Conservation (phyloP, 92 coral and sea anemone genomes). For the Blastomussa wellsi region DNA sequence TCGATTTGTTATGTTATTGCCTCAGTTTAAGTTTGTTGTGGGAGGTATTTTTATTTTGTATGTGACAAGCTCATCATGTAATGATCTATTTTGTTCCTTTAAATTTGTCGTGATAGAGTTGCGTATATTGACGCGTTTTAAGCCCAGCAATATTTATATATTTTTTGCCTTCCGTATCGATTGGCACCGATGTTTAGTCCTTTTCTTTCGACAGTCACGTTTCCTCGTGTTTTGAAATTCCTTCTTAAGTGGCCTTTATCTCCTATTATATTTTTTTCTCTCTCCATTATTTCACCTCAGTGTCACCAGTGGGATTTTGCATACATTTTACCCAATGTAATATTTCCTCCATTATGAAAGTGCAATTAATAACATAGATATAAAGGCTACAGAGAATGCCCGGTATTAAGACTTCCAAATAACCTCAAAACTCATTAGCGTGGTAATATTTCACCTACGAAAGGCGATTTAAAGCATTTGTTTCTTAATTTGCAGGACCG, state of each 20-base stretch:
- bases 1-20: constrained; percentile 32
- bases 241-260: constrained; percentile 67
- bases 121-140: constrained; percentile 4
- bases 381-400: constrained; percentile 57
- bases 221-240: constrained; percentile 47
- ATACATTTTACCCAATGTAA: constrained; percentile 70
- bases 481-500: constrained; percentile 23
- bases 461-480: constrained; percentile 48
- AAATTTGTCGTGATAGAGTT: constrained; percentile 23
- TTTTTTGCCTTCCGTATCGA: background rate
- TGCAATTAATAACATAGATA: constrained; percentile 71
- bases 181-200: constrained; percentile 16
- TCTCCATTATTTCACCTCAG: constrained; percentile 58
- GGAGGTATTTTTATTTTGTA: constrained; percentile 26
- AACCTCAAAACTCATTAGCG: constrained; percentile 66
- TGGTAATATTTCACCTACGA: constrained; percentile 42
- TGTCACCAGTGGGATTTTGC: constrained; percentile 61
- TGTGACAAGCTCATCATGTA: constrained; percentile 46
- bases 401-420: constrained; percentile 62
- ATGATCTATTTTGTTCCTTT: constrained; percentile 28
- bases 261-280: constrained; percentile 60
- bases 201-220: constrained; percentile 26
- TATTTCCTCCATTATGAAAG: constrained; percentile 63
- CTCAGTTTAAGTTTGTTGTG: constrained; percentile 33
- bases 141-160: constrained; percentile 3